A percentile compares a stretch with the other conserved stretches of the same genome.
Conservation (phyloP, 2,113 vertebrate genomes). For the Gymnogyps californianus region DNA sequence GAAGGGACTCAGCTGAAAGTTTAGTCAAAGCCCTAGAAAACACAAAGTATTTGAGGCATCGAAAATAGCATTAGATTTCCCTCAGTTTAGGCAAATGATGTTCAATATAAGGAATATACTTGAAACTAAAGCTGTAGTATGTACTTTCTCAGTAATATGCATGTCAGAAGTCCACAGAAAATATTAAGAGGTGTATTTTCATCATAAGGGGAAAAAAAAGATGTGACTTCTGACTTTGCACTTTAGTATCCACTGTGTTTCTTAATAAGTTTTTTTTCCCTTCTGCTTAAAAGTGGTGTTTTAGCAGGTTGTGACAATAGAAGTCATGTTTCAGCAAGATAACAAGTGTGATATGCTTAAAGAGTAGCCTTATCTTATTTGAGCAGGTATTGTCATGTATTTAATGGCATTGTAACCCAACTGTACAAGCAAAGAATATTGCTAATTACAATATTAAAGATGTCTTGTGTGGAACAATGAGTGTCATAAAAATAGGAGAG, state of each 20-base stretch:
- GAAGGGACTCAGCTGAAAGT: not conserved
- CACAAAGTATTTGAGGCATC: not conserved
- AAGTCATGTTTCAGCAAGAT: not conserved
- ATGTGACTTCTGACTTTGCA: not conserved
- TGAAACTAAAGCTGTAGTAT: not conserved
- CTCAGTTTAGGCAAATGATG: not conserved
- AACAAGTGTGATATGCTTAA: not conserved
- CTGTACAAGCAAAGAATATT: not conserved
- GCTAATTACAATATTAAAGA: not conserved
- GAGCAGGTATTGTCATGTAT: not conserved
- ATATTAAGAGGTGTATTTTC: not conserved
- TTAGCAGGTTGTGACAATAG: not conserved
- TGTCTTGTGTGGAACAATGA: not conserved
- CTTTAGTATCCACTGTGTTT: not conserved
- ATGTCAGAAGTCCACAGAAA: not conserved
- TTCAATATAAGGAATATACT: not conserved
- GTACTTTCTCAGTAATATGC: not conserved
- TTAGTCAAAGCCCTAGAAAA: not conserved
- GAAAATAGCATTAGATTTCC: not conserved
- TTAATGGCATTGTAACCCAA: not conserved
- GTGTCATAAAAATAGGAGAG: not conserved
- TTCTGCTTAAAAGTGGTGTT: not conserved
- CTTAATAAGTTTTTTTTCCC: not conserved
- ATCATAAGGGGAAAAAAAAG: not conserved
- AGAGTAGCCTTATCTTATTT: not conserved